Base-by-base conservation (phyloP, 2,113 vertebrate species). In the Pavo muticus region DNA sequence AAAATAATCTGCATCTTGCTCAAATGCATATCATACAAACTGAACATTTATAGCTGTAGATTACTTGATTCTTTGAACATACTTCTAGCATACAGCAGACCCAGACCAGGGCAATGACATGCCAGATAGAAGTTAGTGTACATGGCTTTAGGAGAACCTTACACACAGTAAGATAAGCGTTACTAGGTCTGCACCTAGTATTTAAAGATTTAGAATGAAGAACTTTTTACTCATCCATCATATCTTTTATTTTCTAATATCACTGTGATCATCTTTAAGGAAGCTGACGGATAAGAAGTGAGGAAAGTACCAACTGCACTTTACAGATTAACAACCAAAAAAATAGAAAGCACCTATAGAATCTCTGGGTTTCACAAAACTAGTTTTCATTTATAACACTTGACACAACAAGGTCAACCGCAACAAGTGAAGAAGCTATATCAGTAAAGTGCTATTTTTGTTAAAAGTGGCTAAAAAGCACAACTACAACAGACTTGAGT, bases 361-460 rank as follows among this genome's bases (percentile, higher is more conserved):
- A 72, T 56, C 73, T 84, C 70, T 16, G 59, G 63, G 87, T 61
- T 84, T 93, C 96, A 96, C 96, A 85, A 70, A 95, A 91, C 94
- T 96, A 95, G 74, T 54, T 90, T 56, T 74, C 81, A 54, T 93
- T 88, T 80, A 10, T 50, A 92, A 92, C 86, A 88, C 80, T 94
- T 92, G 82, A 96, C 86, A 2, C 88, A 96, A 95, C 83, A 83
- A 67, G 42, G 72, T 89, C 72, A 95, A 97, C 95, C 54, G 94
- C 83, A 92, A 92, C 92, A 96, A 95, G 94, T 95, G 91, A 93
- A 73, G 90, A 95, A 96, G 96, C 96, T 94, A 95, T 88, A 96
- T 91, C 93, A 84, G 97, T 92, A 96, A 96, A 97, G 96, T 94
- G 97, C 97, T 90, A 44, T 87, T 97, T 97, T 77, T 94, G 93